Percentiles rank a stretch among this genome's conserved stretches.
Evolutionary conservation across 2,113 vertebrate species (phyloP).

Genomic region (Amphilophus citrinellus): DNA sequence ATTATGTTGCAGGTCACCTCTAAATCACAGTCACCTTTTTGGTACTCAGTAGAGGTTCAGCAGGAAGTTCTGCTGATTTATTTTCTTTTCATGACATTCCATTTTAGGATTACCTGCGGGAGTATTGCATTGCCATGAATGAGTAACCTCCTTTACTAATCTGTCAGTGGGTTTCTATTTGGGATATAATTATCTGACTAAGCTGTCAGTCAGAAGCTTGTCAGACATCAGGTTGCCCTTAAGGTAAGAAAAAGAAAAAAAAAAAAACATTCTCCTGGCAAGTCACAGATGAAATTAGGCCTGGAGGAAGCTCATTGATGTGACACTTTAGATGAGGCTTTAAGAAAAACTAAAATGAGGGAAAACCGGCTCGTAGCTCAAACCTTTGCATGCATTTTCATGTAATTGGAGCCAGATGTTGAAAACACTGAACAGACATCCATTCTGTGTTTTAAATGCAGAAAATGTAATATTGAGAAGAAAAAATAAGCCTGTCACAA

Average conservation of each 20-base stretch:
- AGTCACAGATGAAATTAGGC: constrained; percentile 18
- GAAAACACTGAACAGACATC: neutral
- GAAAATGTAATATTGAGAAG: neutral
- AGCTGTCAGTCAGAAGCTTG: constrained; percentile 48
- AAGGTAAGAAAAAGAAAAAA: constrained; percentile 28
- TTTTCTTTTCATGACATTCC: constrained; percentile 56
- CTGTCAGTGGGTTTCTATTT: constrained; percentile 61
- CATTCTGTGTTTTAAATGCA: neutral
- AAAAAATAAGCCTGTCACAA: neutral
- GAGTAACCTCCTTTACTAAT: constrained; percentile 48
- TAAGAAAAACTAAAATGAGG: neutral
- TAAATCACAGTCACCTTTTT: constrained; percentile 21
- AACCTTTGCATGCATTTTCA: neutral
- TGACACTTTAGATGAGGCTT: neutral
- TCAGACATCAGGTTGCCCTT: constrained; percentile 37
- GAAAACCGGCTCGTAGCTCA: neutral
- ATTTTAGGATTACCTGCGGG: constrained; percentile 60
- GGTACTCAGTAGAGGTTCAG: constrained; percentile 30
- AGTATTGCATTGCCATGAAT: constrained; percentile 47
- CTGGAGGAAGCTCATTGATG: neutral
- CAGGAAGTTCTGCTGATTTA: constrained; percentile 38
- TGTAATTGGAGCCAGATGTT: constrained; percentile 1
- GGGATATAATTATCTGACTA: constrained; percentile 57
- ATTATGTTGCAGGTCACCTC: constrained; percentile 37
- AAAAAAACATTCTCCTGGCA: constrained; percentile 16